These are phyloP conservation scores for Gisinianus flammeolus DNA, from an alignment of 2,888 invertebrate genomes.

Conservation along the genomic window DNA sequence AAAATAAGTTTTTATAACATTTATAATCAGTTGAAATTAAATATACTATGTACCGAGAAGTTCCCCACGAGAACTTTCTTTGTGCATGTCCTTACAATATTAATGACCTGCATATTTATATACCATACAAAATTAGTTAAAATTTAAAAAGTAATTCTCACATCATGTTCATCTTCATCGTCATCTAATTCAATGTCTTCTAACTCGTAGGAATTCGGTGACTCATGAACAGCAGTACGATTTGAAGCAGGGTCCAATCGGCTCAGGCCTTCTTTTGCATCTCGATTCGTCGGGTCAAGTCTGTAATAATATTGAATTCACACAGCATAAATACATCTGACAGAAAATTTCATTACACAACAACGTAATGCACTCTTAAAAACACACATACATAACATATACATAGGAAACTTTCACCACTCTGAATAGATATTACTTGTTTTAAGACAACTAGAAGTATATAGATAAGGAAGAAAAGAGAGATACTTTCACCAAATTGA, in stretches of 20 bases:
- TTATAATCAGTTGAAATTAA: background rate
- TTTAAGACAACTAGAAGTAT: too few relatives aligned
- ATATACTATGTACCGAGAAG: too few relatives aligned
- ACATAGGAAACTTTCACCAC: background rate
- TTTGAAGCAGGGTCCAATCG: conserved; percentile 66
- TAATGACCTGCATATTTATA: too few relatives aligned
- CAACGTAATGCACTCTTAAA: background rate
- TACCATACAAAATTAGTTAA: background rate
- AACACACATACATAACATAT: background rate
- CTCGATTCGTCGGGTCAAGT: conserved; percentile 70
- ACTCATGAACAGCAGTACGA: conserved; percentile 46
- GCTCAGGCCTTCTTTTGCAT: conserved; percentile 71
- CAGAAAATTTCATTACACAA: too few relatives aligned
- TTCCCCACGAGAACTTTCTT: too few relatives aligned
- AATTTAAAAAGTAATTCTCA: background rate
- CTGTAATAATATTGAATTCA: conserved; percentile 60
- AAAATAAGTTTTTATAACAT: background rate
- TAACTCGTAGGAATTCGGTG: conserved; percentile 45
- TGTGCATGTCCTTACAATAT: too few relatives aligned
- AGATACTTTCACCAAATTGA: too few relatives aligned
- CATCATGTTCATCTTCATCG: conserved; percentile 51
- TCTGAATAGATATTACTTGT: too few relatives aligned
- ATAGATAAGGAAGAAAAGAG: too few relatives aligned
- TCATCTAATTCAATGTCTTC: conserved; percentile 53
- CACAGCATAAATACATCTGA: conserved; percentile 29